Evolutionary conservation across 2,797 vertebrate genomes (phyloP), one percentile per base, ranked within the genome.

Genomic region (Crocidura indochinensis): DNA sequence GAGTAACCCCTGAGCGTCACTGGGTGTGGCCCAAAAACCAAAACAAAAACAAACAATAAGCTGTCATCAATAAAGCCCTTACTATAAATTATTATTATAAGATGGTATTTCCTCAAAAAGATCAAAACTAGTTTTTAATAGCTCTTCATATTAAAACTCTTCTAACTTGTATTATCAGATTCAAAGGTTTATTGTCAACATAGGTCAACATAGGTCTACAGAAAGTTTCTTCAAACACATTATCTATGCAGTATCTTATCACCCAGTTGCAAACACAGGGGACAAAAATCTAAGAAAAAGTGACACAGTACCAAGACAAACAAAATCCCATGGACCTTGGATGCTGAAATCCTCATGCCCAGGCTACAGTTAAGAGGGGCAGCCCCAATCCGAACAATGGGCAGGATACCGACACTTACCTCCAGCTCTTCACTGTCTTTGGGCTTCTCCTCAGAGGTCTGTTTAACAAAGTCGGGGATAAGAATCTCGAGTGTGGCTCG

Each of bases 401-500:
- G 38, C 3, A 51, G 19, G 56, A 51, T 19, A 20, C 11, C 2
- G 56, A 69, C 29, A 87, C 87, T 97, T 97, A 99, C 99, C 99
- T 99, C 99, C 95, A 99, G 98, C 97, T 99, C 99, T 95, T 99
- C 99, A 31, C 99, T 99, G 96, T 99, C 99, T 88, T 98, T 98
- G 87, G 99, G 99, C 97, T 99, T 99, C 97, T 99, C 99, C 97
- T 99, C 99, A 10, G 99, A 98, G 84, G 99, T 99, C 97, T 99
- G 99, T 97, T 99, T 99, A 96, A 99, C 99, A 97, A 99, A 99
- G 97, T 99, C 99, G 0, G 99, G 99, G 97, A 99, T 99, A 97
- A 99, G 99, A 98, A 99, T 99, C 98, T 99, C 99, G 98, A 99
- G 98, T 97, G 99, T 99, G 97, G 99, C 99, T 98, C 99, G 99